These are phyloP conservation scores for Stichopus chloronotus DNA, from an alignment of 35 echinoderm and acorn worm genomes.

Conservation along the genomic window DNA sequence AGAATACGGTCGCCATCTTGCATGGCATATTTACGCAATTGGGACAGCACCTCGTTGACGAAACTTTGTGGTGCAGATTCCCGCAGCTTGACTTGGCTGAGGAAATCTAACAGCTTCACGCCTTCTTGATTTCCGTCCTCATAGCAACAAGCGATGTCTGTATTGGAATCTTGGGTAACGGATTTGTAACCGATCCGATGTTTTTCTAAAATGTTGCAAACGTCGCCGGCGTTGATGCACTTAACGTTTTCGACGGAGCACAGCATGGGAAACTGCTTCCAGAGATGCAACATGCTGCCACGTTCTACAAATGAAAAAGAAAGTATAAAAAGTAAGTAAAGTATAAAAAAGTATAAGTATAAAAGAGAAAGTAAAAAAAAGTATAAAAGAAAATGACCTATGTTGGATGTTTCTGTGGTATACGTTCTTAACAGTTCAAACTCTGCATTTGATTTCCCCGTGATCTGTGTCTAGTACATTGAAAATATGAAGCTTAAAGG, in stretches of 20 bases:
- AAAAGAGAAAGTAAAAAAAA: too few relatives aligned
- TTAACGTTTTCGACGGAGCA: neutral
- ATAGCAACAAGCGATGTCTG: slow-evolving; percentile 14
- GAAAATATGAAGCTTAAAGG: too few relatives aligned
- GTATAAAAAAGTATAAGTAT: too few relatives aligned
- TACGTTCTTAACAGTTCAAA: too few relatives aligned
- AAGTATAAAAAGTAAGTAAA: neutral
- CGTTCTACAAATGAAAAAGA: neutral
- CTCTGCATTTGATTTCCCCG: too few relatives aligned
- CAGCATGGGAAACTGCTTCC: neutral
- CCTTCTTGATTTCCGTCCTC: neutral
- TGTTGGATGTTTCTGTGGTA: too few relatives aligned
- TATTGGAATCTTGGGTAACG: neutral
- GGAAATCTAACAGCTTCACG: neutral
- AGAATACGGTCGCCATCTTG: neutral
- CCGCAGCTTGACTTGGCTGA: neutral
- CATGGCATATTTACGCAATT: neutral
- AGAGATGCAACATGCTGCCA: neutral
- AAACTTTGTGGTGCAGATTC: slow-evolving; percentile 1
- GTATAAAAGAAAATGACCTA: too few relatives aligned
- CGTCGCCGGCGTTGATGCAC: neutral
- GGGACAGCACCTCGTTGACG: slow-evolving; percentile 5
- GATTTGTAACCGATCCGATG: neutral
- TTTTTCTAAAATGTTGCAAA: neutral
- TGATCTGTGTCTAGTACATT: too few relatives aligned